Conservation (phyloP, 1,140 invertebrate genomes). For the Scaptomyza hsui region DNA sequence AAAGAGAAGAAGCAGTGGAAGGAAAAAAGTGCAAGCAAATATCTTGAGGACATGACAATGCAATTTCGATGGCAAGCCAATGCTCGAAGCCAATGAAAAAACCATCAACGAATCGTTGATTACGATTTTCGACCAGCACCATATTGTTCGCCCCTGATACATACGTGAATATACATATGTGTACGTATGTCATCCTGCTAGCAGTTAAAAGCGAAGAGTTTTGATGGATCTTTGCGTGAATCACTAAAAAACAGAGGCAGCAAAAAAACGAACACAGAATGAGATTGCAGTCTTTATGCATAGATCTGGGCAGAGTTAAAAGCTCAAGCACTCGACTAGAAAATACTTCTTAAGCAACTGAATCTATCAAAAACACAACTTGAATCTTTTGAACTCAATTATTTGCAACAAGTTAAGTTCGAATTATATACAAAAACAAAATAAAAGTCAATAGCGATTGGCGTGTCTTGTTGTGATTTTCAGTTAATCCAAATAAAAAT, state of each 20-base stretch:
- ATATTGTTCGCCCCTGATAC: too few relatives aligned
- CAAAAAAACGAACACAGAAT: not conserved
- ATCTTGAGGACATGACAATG: slow-evolving; percentile 78
- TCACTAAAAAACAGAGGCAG: not conserved
- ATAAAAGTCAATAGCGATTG: too few relatives aligned
- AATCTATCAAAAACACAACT: too few relatives aligned
- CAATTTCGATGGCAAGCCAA: slow-evolving; percentile 65
- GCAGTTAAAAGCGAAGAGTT: not conserved
- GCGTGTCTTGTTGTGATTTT: not conserved
- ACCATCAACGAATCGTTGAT: slow-evolving; percentile 34
- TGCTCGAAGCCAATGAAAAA: slow-evolving; percentile 49
- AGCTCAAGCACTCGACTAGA: not conserved
- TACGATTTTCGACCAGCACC: not conserved
- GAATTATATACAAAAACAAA: too few relatives aligned
- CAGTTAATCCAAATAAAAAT: slow-evolving; percentile 11
- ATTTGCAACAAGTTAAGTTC: too few relatives aligned
- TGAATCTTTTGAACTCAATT: too few relatives aligned
- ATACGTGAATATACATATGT: slow-evolving; percentile 1
- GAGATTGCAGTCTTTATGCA: not conserved
- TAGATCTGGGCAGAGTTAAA: not conserved
- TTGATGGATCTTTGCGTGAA: not conserved
- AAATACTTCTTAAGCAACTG: too few relatives aligned
- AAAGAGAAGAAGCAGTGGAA: not conserved
- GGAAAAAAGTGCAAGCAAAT: slow-evolving; percentile 41
- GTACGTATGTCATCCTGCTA: not conserved